A percentile compares a stretch with the other conserved stretches of the same genome.
phyloP scores from a whole-genome alignment of 2,113 vertebrate genomes.

The Meles meles region DNA sequence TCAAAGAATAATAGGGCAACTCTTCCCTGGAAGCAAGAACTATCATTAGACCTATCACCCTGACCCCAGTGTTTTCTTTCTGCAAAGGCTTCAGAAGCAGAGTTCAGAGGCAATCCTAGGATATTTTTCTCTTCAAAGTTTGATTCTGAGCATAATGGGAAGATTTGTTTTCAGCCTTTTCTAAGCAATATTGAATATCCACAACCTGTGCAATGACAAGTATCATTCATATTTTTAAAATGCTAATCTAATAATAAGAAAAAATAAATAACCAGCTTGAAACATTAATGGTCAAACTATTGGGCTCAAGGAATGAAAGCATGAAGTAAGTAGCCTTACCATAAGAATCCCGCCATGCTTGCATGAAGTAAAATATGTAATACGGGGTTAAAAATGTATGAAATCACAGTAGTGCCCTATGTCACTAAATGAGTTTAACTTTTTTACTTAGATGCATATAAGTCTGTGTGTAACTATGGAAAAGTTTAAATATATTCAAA shows the following conservation, averaged over 20 bases:
- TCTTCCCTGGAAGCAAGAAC: background rate
- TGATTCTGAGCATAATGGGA: background rate
- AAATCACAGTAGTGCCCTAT: background rate
- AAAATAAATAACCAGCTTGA: background rate
- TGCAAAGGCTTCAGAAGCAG: background rate
- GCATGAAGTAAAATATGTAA: background rate
- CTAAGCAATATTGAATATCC: constrained; percentile 42
- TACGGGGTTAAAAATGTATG: background rate
- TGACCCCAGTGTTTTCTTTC: background rate
- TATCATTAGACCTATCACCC: background rate
- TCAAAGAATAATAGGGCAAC: background rate
- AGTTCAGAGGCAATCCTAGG: background rate
- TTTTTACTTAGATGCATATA: constrained; percentile 45
- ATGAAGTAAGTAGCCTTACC: background rate
- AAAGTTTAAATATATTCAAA: background rate
- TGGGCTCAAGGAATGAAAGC: background rate
- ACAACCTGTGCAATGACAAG: constrained; percentile 43
- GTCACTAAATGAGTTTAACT: background rate
- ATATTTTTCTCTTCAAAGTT: background rate
- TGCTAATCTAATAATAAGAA: background rate
- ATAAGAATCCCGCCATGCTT: background rate
- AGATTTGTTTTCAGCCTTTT: background rate
- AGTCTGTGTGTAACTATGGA: background rate
- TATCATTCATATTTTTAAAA: background rate
- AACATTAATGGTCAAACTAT: background rate